Percentiles rank a stretch among this genome's conserved stretches.
Evolutionary conservation across 2,113 vertebrate genomes (phyloP).

Genomic region (Urocynchramus pylzowi): DNA sequence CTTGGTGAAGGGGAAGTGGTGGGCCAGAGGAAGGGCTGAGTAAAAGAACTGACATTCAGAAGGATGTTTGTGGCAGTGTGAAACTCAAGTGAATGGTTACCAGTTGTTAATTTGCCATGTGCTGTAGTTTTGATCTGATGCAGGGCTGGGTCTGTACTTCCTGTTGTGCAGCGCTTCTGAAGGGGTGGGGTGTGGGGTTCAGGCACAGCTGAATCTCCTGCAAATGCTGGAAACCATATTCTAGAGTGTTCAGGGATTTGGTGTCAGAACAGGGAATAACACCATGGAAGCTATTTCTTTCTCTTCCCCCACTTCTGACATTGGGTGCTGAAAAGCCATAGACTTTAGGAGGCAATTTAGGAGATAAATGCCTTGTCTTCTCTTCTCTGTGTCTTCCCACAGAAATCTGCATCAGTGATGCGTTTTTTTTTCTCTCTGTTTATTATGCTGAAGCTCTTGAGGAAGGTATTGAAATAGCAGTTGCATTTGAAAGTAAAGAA

Average conservation of each 20-base stretch:
- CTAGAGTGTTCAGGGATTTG: not conserved
- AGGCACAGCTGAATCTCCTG: not conserved
- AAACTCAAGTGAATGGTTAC: not conserved
- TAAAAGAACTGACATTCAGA: not conserved
- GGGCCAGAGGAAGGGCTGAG: not conserved
- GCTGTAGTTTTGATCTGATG: not conserved
- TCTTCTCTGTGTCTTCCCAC: not conserved
- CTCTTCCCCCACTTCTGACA: not conserved
- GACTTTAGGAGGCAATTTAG: not conserved
- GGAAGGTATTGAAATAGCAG: not conserved
- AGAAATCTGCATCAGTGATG: not conserved
- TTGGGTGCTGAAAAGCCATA: not conserved
- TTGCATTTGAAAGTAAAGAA: not conserved
- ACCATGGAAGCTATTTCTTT: not conserved
- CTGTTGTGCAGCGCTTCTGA: fast-evolving
- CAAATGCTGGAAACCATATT: not conserved
- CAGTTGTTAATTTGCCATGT: not conserved
- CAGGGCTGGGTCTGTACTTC: not conserved
- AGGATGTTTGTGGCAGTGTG: not conserved
- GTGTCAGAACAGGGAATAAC: not conserved
- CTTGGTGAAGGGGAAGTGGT: not conserved
- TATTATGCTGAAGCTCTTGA: not conserved
- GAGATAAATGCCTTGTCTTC: not conserved
- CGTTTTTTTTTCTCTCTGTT: not conserved
- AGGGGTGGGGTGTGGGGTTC: not conserved